Percentiles rank a stretch among this genome's conserved stretches.
These are phyloP conservation scores for Helicoverpa armigera DNA, from an alignment of 1,140 invertebrate genomes.

Conservation along the genomic window DNA sequence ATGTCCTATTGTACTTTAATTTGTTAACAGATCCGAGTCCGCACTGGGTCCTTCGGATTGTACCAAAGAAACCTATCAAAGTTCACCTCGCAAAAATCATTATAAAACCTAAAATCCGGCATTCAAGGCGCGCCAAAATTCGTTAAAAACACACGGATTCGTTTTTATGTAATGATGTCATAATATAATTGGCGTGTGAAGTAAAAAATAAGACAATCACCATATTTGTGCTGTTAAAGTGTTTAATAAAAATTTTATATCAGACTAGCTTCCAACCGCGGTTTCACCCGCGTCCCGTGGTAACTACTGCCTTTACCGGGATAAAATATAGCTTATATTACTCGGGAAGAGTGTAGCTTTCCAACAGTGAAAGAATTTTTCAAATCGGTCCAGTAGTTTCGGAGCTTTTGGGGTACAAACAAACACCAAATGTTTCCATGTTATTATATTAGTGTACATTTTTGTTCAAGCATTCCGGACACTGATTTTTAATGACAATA, in stretches of 20 bases:
- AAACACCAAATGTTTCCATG: no score
- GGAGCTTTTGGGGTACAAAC: neutral
- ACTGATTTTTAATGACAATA: neutral
- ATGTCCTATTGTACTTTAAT: no score
- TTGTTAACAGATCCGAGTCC: no score
- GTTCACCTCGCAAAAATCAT: neutral
- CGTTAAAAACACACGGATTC: conserved; percentile 16
- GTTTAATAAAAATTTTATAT: conserved; percentile 1
- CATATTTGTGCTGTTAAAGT: conserved; percentile 10
- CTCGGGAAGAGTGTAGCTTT: no score
- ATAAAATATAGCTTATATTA: no score
- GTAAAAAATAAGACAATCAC: conserved; percentile 29
- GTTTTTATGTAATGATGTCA: conserved; percentile 29
- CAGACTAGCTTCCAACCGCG: neutral
- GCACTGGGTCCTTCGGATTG: neutral
- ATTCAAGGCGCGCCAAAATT: conserved; percentile 21
- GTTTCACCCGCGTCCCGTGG: no score
- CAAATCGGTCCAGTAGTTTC: neutral
- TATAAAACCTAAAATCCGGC: conserved; percentile 22
- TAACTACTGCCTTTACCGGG: no score
- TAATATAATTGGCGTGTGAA: conserved; percentile 35
- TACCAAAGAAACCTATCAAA: neutral
- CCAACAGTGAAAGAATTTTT: neutral
- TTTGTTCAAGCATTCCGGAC: neutral
- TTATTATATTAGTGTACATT: neutral